phyloP scores from a whole-genome alignment of 2,113 vertebrate species.

The Proterorhinus semilunaris region DNA sequence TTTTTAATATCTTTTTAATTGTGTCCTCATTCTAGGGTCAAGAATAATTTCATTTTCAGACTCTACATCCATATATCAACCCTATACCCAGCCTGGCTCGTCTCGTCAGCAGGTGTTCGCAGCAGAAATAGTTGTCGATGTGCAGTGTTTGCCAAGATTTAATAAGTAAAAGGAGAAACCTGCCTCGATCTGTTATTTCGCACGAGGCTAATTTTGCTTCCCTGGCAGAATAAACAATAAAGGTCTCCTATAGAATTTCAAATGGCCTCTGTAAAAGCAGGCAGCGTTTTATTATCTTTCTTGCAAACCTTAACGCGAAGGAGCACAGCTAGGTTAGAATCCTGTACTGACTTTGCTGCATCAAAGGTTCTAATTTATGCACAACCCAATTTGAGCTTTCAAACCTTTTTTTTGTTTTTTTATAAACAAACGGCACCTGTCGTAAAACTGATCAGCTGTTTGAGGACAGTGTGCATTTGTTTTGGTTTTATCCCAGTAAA shows the following conservation, averaged over 20 bases:
- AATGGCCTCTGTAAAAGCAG: slow-evolving; percentile 11
- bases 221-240: slow-evolving; percentile 29
- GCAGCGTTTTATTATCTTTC: slow-evolving; percentile 20
- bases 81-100: background rate
- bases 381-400: too few relatives aligned
- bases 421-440: too few relatives aligned
- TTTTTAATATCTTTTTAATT: too few relatives aligned
- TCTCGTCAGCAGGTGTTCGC: slow-evolving; percentile 8
- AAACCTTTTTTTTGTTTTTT: too few relatives aligned
- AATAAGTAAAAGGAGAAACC: slow-evolving; percentile 8
- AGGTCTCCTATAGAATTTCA: slow-evolving; percentile 25
- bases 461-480: too few relatives aligned
- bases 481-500: too few relatives aligned
- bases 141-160: background rate
- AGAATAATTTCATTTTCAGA: too few relatives aligned
- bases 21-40: too few relatives aligned
- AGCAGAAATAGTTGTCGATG: slow-evolving; percentile 4
- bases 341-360: background rate
- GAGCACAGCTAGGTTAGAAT: slow-evolving; percentile 8
- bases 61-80: background rate
- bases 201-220: slow-evolving; percentile 22
- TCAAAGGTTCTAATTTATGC: background rate
- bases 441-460: too few relatives aligned
- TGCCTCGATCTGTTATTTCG: slow-evolving; percentile 14
- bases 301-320: slow-evolving; percentile 18